Conservation (phyloP, 2,113 vertebrate species). For the Speoplatyrhinus poulsoni region DNA sequence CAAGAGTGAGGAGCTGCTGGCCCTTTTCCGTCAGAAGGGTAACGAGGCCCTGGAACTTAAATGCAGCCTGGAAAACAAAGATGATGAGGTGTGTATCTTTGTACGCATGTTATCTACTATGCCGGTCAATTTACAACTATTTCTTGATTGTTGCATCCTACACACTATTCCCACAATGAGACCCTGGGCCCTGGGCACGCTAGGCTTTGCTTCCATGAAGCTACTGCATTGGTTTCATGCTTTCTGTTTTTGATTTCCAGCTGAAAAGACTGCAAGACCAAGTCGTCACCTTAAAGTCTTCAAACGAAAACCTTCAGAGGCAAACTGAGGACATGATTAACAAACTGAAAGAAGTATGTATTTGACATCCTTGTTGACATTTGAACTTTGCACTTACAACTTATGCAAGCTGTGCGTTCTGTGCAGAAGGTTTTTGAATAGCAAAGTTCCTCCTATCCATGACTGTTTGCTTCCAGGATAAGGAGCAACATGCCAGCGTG, state of each 20-base stretch:
- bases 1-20: slow-evolving; percentile 92
- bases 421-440: neutral
- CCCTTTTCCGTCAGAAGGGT: slow-evolving; percentile 87
- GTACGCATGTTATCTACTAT: too few relatives aligned
- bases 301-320: slow-evolving; percentile 88
- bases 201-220: too few relatives aligned
- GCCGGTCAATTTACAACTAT: too few relatives aligned
- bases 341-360: slow-evolving; percentile 89
- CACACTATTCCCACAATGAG: too few relatives aligned
- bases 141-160: too few relatives aligned
- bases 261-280: slow-evolving; percentile 87
- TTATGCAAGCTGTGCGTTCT: slow-evolving; percentile 3
- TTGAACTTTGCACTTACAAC: neutral
- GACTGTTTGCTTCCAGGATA: slow-evolving; percentile 74
- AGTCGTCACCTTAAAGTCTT: slow-evolving; percentile 83
- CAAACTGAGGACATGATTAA: slow-evolving; percentile 87
- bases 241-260: slow-evolving; percentile 62
- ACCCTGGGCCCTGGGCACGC: too few relatives aligned
- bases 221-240: neutral
- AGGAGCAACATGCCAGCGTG: slow-evolving; percentile 86
- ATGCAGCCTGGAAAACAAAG: slow-evolving; percentile 89
- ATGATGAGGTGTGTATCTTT: slow-evolving; percentile 82
- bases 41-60: slow-evolving; percentile 92
- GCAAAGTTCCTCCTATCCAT: neutral
- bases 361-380: neutral